Conservation (phyloP, 2,113 vertebrate species). For the Ochotona curzoniae region DNA sequence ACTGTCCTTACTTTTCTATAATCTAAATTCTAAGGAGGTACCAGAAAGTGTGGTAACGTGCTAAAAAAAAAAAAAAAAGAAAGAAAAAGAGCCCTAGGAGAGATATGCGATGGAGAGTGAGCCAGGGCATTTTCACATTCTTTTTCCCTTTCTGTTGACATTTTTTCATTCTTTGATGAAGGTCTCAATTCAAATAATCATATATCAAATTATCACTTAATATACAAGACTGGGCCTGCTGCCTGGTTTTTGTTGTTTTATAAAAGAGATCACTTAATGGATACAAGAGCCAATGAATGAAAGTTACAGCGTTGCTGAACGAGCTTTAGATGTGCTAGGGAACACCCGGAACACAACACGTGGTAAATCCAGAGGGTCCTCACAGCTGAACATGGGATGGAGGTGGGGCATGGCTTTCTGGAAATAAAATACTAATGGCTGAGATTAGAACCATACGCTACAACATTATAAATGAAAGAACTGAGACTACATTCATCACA, state of each 20-base stretch:
- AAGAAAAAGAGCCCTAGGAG: neutral
- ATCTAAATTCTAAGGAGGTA: neutral
- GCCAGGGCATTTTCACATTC: neutral
- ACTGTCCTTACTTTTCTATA: neutral
- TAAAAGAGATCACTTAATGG: neutral
- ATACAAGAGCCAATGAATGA: neutral
- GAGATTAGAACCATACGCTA: neutral
- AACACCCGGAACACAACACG: neutral
- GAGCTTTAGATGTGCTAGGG: neutral
- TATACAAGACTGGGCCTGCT: neutral
- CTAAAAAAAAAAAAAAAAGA: neutral
- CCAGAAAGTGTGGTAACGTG: neutral
- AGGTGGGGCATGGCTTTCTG: neutral
- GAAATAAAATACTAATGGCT: slow-evolving; percentile 23
- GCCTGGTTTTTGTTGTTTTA: neutral
- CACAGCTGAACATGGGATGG: neutral
- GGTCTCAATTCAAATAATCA: slow-evolving; percentile 19
- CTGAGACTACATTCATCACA: neutral
- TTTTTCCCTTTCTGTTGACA: neutral
- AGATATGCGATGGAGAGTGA: neutral
- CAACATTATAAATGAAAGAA: neutral
- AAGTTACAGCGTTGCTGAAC: neutral
- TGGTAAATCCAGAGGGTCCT: neutral
- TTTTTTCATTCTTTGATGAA: slow-evolving; percentile 23
- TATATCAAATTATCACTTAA: slow-evolving; percentile 11